Conservation (phyloP, 1,140 invertebrate genomes). For the Hyposmocoma kahamanoa region DNA sequence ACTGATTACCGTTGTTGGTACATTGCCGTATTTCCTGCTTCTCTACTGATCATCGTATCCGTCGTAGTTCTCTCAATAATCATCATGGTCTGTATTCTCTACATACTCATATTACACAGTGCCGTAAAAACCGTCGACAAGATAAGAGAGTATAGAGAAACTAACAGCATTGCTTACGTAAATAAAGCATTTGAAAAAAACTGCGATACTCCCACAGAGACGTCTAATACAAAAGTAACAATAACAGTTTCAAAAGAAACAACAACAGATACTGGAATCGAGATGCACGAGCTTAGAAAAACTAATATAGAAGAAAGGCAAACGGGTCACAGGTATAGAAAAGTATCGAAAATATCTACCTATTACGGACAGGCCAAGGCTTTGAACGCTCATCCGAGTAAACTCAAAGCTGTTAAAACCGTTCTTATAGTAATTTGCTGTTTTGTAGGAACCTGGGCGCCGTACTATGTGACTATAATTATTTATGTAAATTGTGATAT, state of each 20-base stretch:
- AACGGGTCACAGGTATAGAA: neutral
- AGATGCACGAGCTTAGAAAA: conserved; percentile 19
- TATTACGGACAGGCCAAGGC: conserved; percentile 16
- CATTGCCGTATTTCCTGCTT: conserved; percentile 28
- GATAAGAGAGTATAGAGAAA: conserved; percentile 30
- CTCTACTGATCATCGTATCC: conserved; percentile 26
- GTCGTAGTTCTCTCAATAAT: conserved; percentile 26
- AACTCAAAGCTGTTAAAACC: conserved; percentile 34
- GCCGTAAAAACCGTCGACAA: conserved; percentile 31
- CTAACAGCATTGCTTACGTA: conserved; percentile 17
- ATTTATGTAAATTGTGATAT: conserved; percentile 36
- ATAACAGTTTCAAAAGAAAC: conserved; percentile 20
- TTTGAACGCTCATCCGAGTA: conserved; percentile 19
- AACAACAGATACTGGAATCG: conserved; percentile 9
- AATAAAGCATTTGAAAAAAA: conserved; percentile 23
- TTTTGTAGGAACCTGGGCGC: conserved; percentile 33
- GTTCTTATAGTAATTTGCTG: conserved; percentile 28
- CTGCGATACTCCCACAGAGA: conserved; percentile 4
- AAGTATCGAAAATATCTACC: conserved; percentile 9
- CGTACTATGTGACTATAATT: conserved; percentile 32
- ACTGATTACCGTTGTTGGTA: conserved; percentile 33
- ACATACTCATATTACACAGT: conserved; percentile 29
- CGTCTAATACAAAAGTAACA: conserved; percentile 18
- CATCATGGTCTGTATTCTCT: conserved; percentile 28
- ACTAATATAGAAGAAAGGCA: conserved; percentile 10